phyloP scores from a whole-genome alignment of 2,797 vertebrate species.

The Rhinophrynus dorsalis region DNA sequence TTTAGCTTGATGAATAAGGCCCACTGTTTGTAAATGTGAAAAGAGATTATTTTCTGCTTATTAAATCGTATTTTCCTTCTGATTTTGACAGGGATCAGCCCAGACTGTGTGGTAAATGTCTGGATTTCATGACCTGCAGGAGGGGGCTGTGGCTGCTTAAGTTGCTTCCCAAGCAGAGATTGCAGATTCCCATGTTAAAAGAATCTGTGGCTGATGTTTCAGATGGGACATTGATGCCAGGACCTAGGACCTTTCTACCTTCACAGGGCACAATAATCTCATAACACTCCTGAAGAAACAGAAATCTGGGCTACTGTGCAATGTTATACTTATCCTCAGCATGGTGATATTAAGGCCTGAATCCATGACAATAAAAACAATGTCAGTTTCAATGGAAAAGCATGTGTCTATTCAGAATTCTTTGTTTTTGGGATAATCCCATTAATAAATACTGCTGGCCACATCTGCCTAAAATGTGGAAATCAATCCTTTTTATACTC shows the following conservation, averaged over 20 bases:
- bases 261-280: background rate
- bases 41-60: background rate
- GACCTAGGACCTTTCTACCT: background rate
- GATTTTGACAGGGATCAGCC: conserved; percentile 55
- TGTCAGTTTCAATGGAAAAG: too few species aligned
- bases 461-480: background rate
- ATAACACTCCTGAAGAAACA: background rate
- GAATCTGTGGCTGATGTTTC: conserved; percentile 6
- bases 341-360: conserved; percentile 4
- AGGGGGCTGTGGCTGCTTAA: conserved; percentile 52
- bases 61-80: background rate
- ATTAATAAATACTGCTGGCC: too few species aligned
- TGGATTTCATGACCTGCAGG: conserved; percentile 55
- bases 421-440: too few species aligned
- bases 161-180: conserved; percentile 49
- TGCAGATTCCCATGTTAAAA: conserved; percentile 39
- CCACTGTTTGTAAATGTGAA: too few species aligned
- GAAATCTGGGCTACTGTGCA: background rate
- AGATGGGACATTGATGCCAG: conserved; percentile 6
- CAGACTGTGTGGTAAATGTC: conserved; percentile 10
- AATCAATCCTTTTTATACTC: background rate
- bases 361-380: background rate
- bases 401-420: too few species aligned
- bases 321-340: background rate
- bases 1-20: too few species aligned